These are phyloP conservation scores for Tenodera sinensis DNA, from an alignment of 2,888 invertebrate genomes.

Conservation along the genomic window DNA sequence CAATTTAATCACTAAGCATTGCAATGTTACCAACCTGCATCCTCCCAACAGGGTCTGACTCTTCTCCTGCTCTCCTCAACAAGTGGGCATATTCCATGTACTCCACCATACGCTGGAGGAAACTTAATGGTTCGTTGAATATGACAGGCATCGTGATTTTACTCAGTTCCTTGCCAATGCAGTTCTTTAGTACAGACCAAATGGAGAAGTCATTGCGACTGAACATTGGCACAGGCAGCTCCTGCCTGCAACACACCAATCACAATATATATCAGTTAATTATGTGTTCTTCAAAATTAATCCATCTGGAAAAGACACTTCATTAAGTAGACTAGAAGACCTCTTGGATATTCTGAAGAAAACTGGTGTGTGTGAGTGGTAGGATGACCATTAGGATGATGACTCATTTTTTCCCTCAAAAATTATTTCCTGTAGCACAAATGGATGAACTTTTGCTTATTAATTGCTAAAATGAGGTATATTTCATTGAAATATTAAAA, in stretches of 20 bases:
- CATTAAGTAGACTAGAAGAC: too few species aligned
- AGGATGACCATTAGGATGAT: too few species aligned
- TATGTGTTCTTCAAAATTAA: too few species aligned
- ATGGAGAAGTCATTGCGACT: slow-evolving; percentile 78
- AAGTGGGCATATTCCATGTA: slow-evolving; percentile 86
- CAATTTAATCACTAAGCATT: too few species aligned
- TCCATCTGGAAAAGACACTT: too few species aligned
- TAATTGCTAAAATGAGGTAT: too few species aligned
- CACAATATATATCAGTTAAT: background rate
- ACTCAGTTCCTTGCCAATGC: slow-evolving; percentile 88
- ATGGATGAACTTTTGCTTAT: too few species aligned
- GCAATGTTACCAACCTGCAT: slow-evolving; percentile 59
- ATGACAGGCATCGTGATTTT: slow-evolving; percentile 96
- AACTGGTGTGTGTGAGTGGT: too few species aligned
- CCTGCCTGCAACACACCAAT: slow-evolving; percentile 51
- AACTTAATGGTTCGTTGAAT: slow-evolving; percentile 93
- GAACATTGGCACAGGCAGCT: slow-evolving; percentile 70
- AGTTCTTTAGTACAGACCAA: slow-evolving; percentile 88
- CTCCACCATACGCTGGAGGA: slow-evolving; percentile 90
- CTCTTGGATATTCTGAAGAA: too few species aligned
- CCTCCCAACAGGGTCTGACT: slow-evolving; percentile 74
- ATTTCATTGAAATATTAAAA: too few species aligned
- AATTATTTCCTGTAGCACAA: too few species aligned
- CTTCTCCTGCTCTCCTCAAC: slow-evolving; percentile 70
- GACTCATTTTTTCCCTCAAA: too few species aligned